Conservation (phyloP, 2,113 vertebrate genomes). For the Phaethornis superciliosus region DNA sequence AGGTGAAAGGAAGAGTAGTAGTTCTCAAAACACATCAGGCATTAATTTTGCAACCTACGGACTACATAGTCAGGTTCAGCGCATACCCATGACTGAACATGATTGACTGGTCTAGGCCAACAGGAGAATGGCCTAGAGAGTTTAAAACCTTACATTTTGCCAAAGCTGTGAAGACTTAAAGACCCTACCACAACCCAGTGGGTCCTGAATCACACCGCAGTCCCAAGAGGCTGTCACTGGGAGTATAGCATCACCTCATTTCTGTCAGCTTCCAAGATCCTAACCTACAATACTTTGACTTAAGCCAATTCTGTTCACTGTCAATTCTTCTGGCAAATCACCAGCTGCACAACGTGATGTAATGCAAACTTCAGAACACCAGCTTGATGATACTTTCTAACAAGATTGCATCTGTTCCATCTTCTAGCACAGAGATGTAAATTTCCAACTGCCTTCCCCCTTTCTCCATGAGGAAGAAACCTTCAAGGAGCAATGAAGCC, state of each 20-base stretch:
- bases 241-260: rapidly evolving
- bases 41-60: not conserved
- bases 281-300: not conserved
- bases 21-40: not conserved
- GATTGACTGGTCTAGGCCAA: not conserved
- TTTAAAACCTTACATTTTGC: not conserved
- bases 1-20: not conserved
- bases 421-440: not conserved
- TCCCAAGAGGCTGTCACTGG: not conserved
- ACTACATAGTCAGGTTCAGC: not conserved
- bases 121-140: not conserved
- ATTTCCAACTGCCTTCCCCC: not conserved
- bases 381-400: not conserved
- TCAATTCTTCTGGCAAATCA: not conserved
- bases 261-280: not conserved
- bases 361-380: not conserved
- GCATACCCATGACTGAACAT: not conserved
- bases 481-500: not conserved
- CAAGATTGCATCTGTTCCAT: not conserved
- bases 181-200: not conserved
- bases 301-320: not conserved
- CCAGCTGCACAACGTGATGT: not conserved
- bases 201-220: not conserved
- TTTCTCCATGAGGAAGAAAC: not conserved
- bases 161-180: not conserved